Evolutionary conservation across 2,113 vertebrate genomes (phyloP).

Genomic region (Pleuronectes platessa): DNA sequence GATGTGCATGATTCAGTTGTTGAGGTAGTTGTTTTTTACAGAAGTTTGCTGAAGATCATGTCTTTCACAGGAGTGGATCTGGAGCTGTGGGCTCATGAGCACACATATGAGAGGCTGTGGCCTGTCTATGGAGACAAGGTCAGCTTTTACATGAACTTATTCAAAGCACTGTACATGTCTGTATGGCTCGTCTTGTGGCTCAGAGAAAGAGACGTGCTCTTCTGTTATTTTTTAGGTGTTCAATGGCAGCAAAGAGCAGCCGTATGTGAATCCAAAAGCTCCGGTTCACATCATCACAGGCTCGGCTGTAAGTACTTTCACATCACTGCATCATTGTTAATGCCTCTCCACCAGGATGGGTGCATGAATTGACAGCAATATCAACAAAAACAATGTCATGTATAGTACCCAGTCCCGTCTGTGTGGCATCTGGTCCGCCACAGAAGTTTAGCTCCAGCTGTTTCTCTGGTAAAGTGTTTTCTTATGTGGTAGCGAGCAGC

Average conservation of each 20-base stretch:
- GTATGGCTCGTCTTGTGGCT: conserved; percentile 6
- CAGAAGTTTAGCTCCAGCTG: conserved; percentile 56
- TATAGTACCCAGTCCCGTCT: conserved; percentile 43
- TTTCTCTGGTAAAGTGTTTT: conserved; percentile 52
- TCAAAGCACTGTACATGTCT: background rate
- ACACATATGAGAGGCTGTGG: conserved; percentile 90
- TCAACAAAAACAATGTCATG: conserved; percentile 52
- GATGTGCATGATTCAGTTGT: conserved; percentile 17
- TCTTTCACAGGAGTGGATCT: conserved; percentile 85
- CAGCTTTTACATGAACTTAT: conserved; percentile 31
- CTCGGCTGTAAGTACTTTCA: conserved; percentile 86
- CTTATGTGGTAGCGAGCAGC: conserved; percentile 62
- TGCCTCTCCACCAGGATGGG: conserved; percentile 21
- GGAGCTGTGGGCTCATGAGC: conserved; percentile 91
- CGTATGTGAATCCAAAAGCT: conserved; percentile 87
- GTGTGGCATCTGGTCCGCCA: conserved; percentile 45
- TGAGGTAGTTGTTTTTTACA: conserved; percentile 13
- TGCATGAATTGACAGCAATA: conserved; percentile 23
- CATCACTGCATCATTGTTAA: conserved; percentile 1
- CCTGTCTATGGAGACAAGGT: conserved; percentile 89
- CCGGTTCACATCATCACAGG: conserved; percentile 91
- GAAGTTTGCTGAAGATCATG: background rate
- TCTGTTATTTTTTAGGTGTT: conserved; percentile 79
- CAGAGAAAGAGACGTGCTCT: background rate
- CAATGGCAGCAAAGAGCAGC: conserved; percentile 84